Base-by-base conservation (phyloP, 2,888 invertebrate genomes). In the Apotomis turbidana region DNA sequence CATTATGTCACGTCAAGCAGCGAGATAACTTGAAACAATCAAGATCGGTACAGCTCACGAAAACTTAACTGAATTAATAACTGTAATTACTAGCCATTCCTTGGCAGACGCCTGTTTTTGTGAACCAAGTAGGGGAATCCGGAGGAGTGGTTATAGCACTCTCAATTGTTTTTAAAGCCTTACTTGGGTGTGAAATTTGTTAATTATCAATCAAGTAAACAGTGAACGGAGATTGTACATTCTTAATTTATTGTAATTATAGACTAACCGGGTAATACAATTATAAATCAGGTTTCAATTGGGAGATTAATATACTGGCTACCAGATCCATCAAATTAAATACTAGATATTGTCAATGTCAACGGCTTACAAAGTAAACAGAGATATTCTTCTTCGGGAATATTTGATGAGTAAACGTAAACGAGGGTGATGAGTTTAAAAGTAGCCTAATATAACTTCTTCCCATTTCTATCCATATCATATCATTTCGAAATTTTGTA, bases 71-170 rank as follows among this genome's bases (percentile, higher is more conserved):
- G 58, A 72, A 72, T 72, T 72, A 72, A 72, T 72, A 63, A 63
- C 72, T n/a, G 72, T 63, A 72, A 72, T 72, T 72, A 72, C 59
- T 63, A 72, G 44, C 71, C 67, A 68, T 68, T 63, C 63, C 63
- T 63, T 52, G 36, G 58, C 6, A 46, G 55, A 54, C 60, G 5
- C 62, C 58, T 51, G 63, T 68, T 68, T 72, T 72, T 68, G 52
- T 51, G 36, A 5, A 13, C 55, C 62, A 63, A 66, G 57, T 72
- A 63, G 52, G 63, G 57, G 68, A 52, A 54, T n/a, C 41, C 36
- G 15, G 41, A 13, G 38, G 52, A n/a, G 63, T 72, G 58, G 52
- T 72, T 61, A 72, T 68, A 46, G 46, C 60, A 38, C 49, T 61
- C 61, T 68, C 51, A 59, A 72, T 72, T 72, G 72, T 63, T 72